Evolutionary conservation across 1,140 invertebrate genomes (phyloP), one percentile per base, ranked within the genome.

Genomic region (Scylla paramamosain): DNA sequence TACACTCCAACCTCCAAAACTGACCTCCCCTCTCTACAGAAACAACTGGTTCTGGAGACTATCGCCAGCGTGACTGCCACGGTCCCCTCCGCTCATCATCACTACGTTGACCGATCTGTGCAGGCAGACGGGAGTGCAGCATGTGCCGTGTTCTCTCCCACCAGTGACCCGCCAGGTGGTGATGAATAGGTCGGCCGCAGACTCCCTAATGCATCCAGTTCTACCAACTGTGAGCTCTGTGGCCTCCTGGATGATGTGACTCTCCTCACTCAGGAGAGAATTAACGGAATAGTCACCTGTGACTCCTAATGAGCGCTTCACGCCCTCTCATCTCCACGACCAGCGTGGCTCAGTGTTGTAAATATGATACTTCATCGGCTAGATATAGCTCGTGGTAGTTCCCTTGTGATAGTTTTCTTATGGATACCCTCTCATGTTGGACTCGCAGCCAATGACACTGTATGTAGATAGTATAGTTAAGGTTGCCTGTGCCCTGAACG

Each of bases 261-360:
- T 83, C 4, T 82, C 52, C 39, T 92, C 67, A 4, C 59, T 39
- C 91, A 92, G 91, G 6, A 14, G n/a, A 82, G 67, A 92, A 3
- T 82, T 4, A 92, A 92, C 39, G 91, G 90, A n/a, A 14, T 59
- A 45, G 28, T 52, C 4, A 7, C 48, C 4, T 48, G 90, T 46
- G 48, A 91, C 46, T 91, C 46, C 20, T 45, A 91, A n/a, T 59
- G 12, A 10, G 90, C 90, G 4, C 46, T 91, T 31, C 59, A 92
- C n/a, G 8, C 91, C 91, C 25, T 92, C 14, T 77, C 59, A 45
- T 92, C 91, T 39, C 67, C 59, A 92, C 8, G 82, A 83, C 91
- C 91, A 4, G 77, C 31, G 31, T 83, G 29, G 4, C 91, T 77
- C 48, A 29, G 67, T 45, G 28, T 28, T 31, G 87, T 31, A 8